Evolutionary conservation across 1,140 invertebrate genomes (phyloP).

Genomic region (Andrena cerasifolii): DNA sequence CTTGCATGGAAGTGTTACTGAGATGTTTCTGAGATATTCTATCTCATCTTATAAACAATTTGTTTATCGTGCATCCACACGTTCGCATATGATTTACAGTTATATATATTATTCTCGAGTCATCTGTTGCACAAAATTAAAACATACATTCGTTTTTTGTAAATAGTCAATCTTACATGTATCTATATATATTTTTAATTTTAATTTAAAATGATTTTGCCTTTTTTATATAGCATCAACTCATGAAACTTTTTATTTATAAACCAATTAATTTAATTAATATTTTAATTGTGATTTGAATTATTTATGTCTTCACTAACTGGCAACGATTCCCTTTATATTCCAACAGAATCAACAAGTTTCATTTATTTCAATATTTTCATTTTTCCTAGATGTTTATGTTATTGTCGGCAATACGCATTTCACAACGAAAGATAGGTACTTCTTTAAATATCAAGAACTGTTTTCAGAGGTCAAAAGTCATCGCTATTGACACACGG

Average conservation of each 20-base stretch:
- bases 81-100: neutral
- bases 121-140: neutral
- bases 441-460: neutral
- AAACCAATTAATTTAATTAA: no score
- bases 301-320: no score
- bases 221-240: no score
- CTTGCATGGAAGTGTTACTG: no score
- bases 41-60: neutral
- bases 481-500: slow-evolving; percentile 35
- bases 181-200: no score
- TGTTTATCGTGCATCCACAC: no score
- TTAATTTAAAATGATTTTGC: no score
- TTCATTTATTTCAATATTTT: neutral
- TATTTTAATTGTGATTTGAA: no score
- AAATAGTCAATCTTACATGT: neutral
- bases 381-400: neutral
- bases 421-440: neutral
- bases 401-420: neutral
- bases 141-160: neutral
- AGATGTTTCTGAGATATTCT: no score
- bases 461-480: slow-evolving; percentile 30
- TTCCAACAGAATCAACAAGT: no score
- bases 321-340: no score
- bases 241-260: no score
- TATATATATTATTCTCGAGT: neutral